Evolutionary conservation across 2,797 vertebrate species (phyloP).

Genomic region (Semotilus atromaculatus): DNA sequence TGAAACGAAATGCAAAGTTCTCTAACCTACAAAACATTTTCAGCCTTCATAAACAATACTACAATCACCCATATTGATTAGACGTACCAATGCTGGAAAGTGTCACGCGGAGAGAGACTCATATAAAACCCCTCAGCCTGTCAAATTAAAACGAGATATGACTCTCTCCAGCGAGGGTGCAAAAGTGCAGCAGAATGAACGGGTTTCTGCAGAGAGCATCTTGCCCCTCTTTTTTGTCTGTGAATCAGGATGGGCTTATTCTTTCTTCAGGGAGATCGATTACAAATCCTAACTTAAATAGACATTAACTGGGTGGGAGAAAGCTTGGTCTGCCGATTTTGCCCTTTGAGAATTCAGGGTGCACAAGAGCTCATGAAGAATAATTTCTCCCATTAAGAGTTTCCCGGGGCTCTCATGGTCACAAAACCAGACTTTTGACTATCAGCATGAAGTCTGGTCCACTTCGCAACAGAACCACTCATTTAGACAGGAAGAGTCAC

Average conservation of each 20-base stretch:
- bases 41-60: conserved; percentile 25
- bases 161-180: conserved; percentile 15
- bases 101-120: background rate
- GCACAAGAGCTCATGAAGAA: background rate
- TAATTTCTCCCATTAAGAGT: conserved; percentile 25
- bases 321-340: background rate
- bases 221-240: conserved; percentile 12
- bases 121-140: conserved; percentile 29
- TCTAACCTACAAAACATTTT: conserved; percentile 5
- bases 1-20: conserved; percentile 15
- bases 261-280: conserved; percentile 27
- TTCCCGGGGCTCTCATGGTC: background rate
- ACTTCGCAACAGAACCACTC: background rate
- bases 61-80: background rate
- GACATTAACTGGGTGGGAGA: conserved; percentile 7
- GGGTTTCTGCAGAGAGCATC: background rate
- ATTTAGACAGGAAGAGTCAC: background rate
- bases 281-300: conserved; percentile 34
- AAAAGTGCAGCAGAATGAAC: background rate
- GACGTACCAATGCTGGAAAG: conserved; percentile 14
- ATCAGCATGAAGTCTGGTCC: background rate
- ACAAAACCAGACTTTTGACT: background rate
- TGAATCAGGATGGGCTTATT: conserved; percentile 27
- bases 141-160: conserved; percentile 44
- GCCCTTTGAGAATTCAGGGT: background rate